Conservation (phyloP, 2,113 vertebrate species). For the human region DNA sequence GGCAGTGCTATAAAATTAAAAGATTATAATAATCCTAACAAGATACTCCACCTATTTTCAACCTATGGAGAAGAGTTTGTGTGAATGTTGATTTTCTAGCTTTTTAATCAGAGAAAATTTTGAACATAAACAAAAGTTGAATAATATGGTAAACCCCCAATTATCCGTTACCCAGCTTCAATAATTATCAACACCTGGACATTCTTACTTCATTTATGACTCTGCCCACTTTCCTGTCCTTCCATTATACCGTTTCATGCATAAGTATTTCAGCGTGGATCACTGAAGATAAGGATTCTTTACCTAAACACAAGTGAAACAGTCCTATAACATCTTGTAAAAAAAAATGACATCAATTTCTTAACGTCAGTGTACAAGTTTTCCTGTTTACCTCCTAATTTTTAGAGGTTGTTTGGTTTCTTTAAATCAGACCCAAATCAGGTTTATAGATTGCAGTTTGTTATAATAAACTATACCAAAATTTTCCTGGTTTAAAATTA, state of each 20-base stretch:
- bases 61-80: background rate
- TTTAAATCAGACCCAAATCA: background rate
- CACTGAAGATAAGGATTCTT: background rate
- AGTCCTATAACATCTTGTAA: background rate
- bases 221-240: background rate
- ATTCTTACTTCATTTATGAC: background rate
- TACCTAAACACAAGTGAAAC: background rate
- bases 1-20: conserved; percentile 36
- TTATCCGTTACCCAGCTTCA: background rate
- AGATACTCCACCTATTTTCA: conserved; percentile 29
- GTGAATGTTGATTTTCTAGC: conserved; percentile 14
- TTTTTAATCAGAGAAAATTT: background rate
- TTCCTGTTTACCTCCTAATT: background rate
- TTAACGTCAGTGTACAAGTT: background rate
- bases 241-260: background rate
- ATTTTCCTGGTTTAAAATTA: background rate
- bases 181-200: background rate
- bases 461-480: background rate
- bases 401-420: background rate
- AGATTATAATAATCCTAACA: background rate
- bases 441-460: background rate
- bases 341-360: background rate
- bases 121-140: background rate
- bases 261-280: background rate
- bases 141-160: background rate